These are phyloP conservation scores for Drosophila sechellia DNA, from an alignment of 1,140 invertebrate genomes.

Conservation along the genomic window DNA sequence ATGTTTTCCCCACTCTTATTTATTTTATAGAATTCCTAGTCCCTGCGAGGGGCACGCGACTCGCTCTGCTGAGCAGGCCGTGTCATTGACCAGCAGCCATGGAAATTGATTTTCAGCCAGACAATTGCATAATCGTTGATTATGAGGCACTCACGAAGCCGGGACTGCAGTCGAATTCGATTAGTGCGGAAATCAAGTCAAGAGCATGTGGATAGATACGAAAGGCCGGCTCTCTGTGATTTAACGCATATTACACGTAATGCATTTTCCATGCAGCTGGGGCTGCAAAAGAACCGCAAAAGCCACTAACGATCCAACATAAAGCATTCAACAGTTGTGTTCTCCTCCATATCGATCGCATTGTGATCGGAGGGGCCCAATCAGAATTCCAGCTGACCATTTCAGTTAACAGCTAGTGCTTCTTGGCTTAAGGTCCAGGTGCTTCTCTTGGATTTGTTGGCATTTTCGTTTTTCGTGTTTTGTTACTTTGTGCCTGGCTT, in stretches of 20 bases:
- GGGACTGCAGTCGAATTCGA: constrained; percentile 42
- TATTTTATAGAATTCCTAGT: not conserved
- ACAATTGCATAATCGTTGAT: constrained; percentile 72
- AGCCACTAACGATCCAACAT: constrained; percentile 61
- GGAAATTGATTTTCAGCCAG: constrained; percentile 67
- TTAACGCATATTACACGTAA: constrained; percentile 78
- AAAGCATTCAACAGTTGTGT: constrained; percentile 38
- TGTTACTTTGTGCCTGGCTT: constrained; percentile 15
- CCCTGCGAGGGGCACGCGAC: constrained; percentile 40
- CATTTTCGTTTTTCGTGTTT: not conserved
- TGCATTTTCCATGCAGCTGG: constrained; percentile 71
- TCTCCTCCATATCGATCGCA: constrained; percentile 51
- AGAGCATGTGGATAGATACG: not conserved
- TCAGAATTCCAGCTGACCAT: constrained; percentile 48
- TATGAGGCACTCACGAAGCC: constrained; percentile 45
- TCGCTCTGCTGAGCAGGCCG: constrained; percentile 24
- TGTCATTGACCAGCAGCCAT: constrained; percentile 50
- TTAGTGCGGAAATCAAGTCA: constrained; percentile 61
- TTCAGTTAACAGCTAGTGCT: constrained; percentile 44
- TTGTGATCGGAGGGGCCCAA: constrained; percentile 52
- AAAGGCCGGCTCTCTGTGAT: constrained; percentile 47
- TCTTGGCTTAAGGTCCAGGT: constrained; percentile 42
- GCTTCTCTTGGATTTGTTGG: not conserved
- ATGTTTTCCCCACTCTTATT: constrained; percentile 12
- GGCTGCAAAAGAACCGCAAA: constrained; percentile 54